These are phyloP conservation scores for Porites lutea DNA, from an alignment of 64 coral and sea anemone genomes.

Conservation along the genomic window DNA sequence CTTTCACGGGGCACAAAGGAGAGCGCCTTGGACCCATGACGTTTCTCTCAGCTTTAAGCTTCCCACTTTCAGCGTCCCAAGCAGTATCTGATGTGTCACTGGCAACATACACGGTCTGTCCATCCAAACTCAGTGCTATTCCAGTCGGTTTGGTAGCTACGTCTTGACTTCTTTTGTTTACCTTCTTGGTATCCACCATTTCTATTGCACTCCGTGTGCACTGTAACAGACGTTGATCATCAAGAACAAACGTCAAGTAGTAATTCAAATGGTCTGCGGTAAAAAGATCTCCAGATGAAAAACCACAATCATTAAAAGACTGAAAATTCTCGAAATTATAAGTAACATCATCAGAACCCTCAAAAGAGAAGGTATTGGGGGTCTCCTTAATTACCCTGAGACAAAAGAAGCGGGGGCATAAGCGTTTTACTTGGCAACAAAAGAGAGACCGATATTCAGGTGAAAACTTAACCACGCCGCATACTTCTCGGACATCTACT, in stretches of 20 bases:
- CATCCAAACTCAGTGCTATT: too few species aligned
- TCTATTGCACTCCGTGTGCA: neutral
- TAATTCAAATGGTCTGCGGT: too few species aligned
- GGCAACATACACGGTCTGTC: too few species aligned
- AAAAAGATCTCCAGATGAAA: neutral
- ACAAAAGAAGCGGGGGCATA: too few species aligned
- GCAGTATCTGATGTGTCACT: neutral
- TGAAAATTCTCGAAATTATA: neutral
- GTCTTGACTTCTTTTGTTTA: neutral
- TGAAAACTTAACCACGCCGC: neutral
- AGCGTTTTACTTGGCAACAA: neutral
- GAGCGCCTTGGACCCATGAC: neutral
- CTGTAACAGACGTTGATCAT: neutral
- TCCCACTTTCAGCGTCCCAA: neutral
- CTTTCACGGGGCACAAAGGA: neutral
- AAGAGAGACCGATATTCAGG: neutral
- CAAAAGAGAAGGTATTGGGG: too few species aligned
- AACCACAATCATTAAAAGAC: neutral
- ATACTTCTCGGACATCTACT: too few species aligned
- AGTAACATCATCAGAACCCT: neutral
- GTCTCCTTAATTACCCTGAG: too few species aligned
- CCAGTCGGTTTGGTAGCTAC: neutral
- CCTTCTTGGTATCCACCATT: neutral
- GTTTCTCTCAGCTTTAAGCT: too few species aligned
- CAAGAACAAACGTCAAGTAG: neutral